These are phyloP conservation scores for Mesopsocus fuscifrons DNA, from an alignment of 2,888 invertebrate genomes.

Conservation along the genomic window DNA sequence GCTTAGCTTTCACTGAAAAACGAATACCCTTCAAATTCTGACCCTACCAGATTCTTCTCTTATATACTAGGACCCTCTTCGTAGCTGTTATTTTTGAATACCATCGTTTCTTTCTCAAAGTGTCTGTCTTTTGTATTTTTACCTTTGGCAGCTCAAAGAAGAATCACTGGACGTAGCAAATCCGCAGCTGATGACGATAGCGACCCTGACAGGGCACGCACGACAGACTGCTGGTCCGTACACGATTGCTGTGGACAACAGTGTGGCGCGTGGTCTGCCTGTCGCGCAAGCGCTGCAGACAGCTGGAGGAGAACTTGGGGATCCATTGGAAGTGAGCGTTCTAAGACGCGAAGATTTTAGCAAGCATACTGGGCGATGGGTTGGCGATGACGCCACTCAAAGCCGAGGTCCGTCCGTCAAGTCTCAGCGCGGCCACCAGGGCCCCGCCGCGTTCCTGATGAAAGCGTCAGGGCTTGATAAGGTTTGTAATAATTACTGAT, in stretches of 20 bases:
- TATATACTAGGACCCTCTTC: too few relatives aligned
- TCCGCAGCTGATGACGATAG: constrained; percentile 76
- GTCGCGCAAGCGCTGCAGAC: constrained; percentile 42
- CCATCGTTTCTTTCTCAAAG: too few relatives aligned
- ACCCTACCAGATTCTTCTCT: too few relatives aligned
- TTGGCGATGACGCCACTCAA: constrained; percentile 74
- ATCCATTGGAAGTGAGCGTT: constrained; percentile 65
- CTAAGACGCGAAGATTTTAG: constrained; percentile 54
- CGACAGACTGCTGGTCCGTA: constrained; percentile 36
- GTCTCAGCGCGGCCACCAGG: constrained; percentile 60
- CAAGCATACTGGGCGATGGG: constrained; percentile 41
- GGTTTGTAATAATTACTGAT: too few relatives aligned
- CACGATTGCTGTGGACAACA: constrained; percentile 43
- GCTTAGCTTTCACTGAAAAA: too few relatives aligned
- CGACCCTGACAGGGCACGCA: constrained; percentile 81
- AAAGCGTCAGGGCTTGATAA: constrained; percentile 62
- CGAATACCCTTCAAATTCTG: too few relatives aligned
- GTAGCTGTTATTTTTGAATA: too few relatives aligned
- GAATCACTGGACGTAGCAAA: constrained; percentile 46
- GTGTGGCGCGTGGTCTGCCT: constrained; percentile 30
- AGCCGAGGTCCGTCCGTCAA: constrained; percentile 49
- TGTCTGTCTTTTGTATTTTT: too few relatives aligned
- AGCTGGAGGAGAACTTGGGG: constrained; percentile 49
- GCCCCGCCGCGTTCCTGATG: constrained; percentile 75
- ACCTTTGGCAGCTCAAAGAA: constrained; percentile 41